These are phyloP conservation scores for Priocnemis perturbator DNA, from an alignment of 2,888 invertebrate species.

Conservation along the genomic window DNA sequence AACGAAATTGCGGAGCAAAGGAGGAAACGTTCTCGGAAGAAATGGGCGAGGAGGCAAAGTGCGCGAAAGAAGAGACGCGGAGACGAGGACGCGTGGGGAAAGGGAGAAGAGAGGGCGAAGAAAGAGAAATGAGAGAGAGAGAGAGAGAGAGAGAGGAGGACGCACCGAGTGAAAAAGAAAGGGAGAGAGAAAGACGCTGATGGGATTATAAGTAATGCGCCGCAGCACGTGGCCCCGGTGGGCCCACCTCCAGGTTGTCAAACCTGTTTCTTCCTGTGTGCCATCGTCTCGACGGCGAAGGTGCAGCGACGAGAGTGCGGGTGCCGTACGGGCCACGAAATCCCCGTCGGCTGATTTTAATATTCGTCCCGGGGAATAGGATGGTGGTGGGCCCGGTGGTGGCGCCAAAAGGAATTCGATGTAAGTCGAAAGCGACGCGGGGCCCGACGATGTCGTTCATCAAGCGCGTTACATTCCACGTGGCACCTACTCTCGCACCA, in stretches of 20 bases:
- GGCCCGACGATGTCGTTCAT: not conserved
- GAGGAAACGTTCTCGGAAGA: constrained; percentile 36
- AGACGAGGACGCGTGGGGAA: constrained; percentile 29
- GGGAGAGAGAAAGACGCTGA: constrained; percentile 62
- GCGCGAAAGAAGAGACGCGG: constrained; percentile 40
- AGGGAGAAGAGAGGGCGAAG: constrained; percentile 23
- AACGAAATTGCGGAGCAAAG: not conserved
- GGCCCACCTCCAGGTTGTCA: constrained; percentile 71
- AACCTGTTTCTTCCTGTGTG: constrained; percentile 70
- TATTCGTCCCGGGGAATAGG: constrained; percentile 49
- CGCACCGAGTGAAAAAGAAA: constrained; percentile 25
- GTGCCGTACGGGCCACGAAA: constrained; percentile 46
- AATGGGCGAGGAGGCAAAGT: constrained; percentile 39
- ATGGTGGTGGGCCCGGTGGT: constrained; percentile 33
- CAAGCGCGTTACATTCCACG: constrained; percentile 14
- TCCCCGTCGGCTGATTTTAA: constrained; percentile 55
- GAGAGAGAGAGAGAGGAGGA: constrained; percentile 16
- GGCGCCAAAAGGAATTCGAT: constrained; percentile 39
- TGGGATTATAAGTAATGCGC: constrained; percentile 74
- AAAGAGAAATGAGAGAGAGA: not conserved
- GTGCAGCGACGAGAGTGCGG: constrained; percentile 47
- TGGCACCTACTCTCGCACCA: constrained; percentile 5
- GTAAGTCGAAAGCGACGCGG: constrained; percentile 18
- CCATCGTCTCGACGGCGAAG: constrained; percentile 58
- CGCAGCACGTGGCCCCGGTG: constrained; percentile 72